phyloP scores from a whole-genome alignment of 2,888 invertebrate species.

The Tortrix viridana region DNA sequence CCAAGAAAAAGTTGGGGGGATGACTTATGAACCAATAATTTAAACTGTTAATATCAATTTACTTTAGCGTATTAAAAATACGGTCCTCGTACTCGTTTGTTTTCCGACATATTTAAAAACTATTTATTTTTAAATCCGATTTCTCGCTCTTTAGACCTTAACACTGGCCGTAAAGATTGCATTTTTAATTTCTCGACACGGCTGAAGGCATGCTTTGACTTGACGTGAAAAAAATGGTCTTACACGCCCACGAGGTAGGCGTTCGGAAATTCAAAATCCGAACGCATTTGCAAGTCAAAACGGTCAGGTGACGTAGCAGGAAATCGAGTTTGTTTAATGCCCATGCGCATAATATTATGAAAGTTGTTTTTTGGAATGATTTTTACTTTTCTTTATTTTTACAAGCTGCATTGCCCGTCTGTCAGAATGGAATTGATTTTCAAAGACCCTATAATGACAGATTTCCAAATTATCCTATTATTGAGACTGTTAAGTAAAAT shows the following conservation, averaged over 20 bases:
- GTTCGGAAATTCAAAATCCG: slow-evolving; percentile 71
- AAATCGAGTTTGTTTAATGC: slow-evolving; percentile 60
- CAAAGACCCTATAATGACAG: too few species aligned
- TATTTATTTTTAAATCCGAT: too few species aligned
- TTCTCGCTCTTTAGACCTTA: too few species aligned
- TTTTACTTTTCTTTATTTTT: slow-evolving; percentile 5
- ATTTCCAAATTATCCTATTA: too few species aligned
- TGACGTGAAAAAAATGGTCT: slow-evolving; percentile 46
- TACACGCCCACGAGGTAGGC: slow-evolving; percentile 64
- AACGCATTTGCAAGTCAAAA: slow-evolving; percentile 70
- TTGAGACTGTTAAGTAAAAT: too few species aligned
- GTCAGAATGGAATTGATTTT: neutral
- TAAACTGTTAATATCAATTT: too few species aligned
- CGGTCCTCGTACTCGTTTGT: too few species aligned
- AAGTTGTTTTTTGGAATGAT: slow-evolving; percentile 27
- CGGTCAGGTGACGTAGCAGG: slow-evolving; percentile 72
- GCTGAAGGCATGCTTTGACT: slow-evolving; percentile 37
- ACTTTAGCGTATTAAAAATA: too few species aligned
- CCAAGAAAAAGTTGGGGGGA: too few species aligned
- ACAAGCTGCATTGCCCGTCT: neutral
- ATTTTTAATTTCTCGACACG: slow-evolving; percentile 40
- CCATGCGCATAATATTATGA: slow-evolving; percentile 42
- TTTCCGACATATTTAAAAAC: too few species aligned
- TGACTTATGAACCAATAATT: too few species aligned
- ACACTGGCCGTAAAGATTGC: slow-evolving; percentile 12